A percentile compares a stretch with the other conserved stretches of the same genome.
phyloP scores from a whole-genome alignment of 1,140 invertebrate species.

The Pseudomyrmex flavicornis region DNA sequence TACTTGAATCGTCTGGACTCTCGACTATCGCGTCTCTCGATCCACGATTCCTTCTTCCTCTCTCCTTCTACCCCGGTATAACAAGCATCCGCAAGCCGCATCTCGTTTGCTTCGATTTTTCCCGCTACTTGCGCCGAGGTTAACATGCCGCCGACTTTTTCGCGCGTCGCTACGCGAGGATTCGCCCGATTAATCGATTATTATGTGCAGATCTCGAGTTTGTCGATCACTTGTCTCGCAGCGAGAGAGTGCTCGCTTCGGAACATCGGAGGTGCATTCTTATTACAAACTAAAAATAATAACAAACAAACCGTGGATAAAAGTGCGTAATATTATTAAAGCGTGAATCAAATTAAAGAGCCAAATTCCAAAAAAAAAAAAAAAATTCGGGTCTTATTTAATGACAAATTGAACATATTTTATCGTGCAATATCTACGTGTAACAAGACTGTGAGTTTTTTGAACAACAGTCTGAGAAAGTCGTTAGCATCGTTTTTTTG shows the following conservation, averaged over 20 bases:
- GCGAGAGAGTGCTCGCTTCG: background rate
- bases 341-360: too few relatives aligned
- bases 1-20: constrained; percentile 5
- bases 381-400: too few relatives aligned
- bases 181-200: constrained; percentile 22
- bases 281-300: too few relatives aligned
- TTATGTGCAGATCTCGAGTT: background rate
- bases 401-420: too few relatives aligned
- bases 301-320: background rate
- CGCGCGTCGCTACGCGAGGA: background rate
- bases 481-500: too few relatives aligned
- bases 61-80: background rate
- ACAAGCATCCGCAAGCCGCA: constrained; percentile 37
- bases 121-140: background rate
- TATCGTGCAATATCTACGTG: too few relatives aligned
- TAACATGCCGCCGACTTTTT: constrained; percentile 24
- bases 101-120: constrained; percentile 26
- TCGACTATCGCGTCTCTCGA: constrained; percentile 34
- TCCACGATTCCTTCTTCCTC: background rate
- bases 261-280: background rate
- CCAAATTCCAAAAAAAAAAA: too few relatives aligned
- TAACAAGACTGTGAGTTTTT: too few relatives aligned
- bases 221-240: background rate
- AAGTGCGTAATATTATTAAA: too few relatives aligned
- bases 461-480: too few relatives aligned